A percentile compares a stretch with the other conserved stretches of the same genome.
Evolutionary conservation across 2,797 vertebrate species (phyloP).

Genomic region (Paratrypauchen microcephalus): DNA sequence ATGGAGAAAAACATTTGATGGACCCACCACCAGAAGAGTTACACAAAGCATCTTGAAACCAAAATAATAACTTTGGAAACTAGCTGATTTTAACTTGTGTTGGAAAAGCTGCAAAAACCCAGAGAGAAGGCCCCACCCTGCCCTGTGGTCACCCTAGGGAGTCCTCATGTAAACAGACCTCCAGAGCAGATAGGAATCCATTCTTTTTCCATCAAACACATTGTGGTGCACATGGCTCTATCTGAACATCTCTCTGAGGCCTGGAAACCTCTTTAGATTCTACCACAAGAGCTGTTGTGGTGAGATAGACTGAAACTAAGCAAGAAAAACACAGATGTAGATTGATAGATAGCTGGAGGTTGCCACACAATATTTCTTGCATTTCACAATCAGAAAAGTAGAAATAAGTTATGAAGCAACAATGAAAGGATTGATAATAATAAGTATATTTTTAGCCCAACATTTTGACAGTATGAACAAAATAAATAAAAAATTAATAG

Average conservation of each 20-base stretch:
- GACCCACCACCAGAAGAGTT: too few species aligned
- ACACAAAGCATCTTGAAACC: neutral
- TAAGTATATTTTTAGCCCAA: too few species aligned
- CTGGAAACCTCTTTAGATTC: neutral
- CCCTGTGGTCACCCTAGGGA: neutral
- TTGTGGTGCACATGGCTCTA: neutral
- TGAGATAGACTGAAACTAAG: neutral
- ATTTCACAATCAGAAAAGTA: neutral
- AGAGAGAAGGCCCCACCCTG: neutral
- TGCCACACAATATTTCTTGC: too few species aligned
- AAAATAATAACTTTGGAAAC: neutral
- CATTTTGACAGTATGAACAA: neutral
- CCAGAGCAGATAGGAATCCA: slow-evolving; percentile 6
- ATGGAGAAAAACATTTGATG: too few species aligned
- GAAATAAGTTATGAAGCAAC: neutral
- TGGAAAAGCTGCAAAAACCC: neutral
- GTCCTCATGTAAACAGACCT: slow-evolving; percentile 7
- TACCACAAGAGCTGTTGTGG: slow-evolving; percentile 9
- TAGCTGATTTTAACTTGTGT: neutral
- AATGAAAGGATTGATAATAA: neutral
- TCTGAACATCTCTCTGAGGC: neutral
- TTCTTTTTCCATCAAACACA: slow-evolving; percentile 6
- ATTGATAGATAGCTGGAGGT: neutral
- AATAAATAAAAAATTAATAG: neutral
- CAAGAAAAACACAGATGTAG: neutral